A percentile compares a stretch with the other conserved stretches of the same genome.
These are phyloP conservation scores for Eulemur mongoz DNA, from an alignment of 2,797 vertebrate species.

Conservation along the genomic window DNA sequence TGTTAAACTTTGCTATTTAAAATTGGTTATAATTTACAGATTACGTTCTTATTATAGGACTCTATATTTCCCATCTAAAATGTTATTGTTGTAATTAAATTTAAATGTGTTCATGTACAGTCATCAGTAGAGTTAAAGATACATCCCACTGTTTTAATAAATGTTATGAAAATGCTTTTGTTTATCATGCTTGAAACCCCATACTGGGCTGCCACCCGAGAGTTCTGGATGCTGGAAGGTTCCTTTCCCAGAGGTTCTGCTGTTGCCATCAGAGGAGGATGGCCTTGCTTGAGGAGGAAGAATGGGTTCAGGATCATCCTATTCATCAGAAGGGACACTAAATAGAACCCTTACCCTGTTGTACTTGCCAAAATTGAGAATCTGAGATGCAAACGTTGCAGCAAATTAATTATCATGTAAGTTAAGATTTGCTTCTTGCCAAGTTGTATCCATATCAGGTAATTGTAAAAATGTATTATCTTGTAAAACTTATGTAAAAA, in stretches of 20 bases:
- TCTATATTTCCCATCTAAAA: slow-evolving; percentile 73
- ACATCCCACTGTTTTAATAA: background rate
- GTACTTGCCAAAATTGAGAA: slow-evolving; percentile 43
- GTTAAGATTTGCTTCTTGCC: slow-evolving; percentile 47
- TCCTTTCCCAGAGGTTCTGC: background rate
- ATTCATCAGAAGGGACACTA: background rate
- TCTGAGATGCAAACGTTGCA: background rate
- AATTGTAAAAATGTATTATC: slow-evolving; percentile 74
- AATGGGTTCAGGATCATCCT: background rate
- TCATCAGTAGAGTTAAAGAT: background rate
- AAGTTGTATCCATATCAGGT: slow-evolving; percentile 43
- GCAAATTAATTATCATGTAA: background rate
- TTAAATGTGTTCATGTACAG: background rate
- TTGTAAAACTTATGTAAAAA: slow-evolving; percentile 68
- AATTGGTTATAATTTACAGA: slow-evolving; percentile 60
- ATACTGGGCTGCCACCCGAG: accelerated
- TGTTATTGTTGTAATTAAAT: slow-evolving; percentile 57
- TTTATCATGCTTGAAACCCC: background rate
- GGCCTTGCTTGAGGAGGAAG: background rate
- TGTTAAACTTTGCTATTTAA: slow-evolving; percentile 77
- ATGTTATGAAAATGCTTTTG: background rate
- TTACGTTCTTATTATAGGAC: slow-evolving; percentile 68
- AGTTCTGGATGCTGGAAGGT: background rate
- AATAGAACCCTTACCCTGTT: background rate
- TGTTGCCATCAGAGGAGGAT: background rate